Evolutionary conservation across 53 echinoderm and acorn worm species (phyloP), one percentile per base, ranked within the genome.

Genomic region (Apostichopus leukothele): DNA sequence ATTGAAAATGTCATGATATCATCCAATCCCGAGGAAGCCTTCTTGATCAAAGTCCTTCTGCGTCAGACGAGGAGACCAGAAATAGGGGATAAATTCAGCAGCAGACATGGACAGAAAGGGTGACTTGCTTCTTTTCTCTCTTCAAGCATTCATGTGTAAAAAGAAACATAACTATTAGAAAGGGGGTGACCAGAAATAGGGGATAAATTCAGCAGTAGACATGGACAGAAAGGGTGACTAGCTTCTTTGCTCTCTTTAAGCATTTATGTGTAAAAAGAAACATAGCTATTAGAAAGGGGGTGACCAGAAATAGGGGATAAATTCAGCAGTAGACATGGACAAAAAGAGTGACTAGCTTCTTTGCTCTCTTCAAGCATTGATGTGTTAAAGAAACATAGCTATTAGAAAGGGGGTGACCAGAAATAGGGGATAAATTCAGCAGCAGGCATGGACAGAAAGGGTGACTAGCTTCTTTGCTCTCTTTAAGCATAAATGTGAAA

Each of bases 1-100:
- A 99, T 99, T 89, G 99, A 99, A 89, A 99, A 99, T 91, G 99
- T 99, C 10, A 83, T 99, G 92, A 94, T 99, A 2, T 94, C 96
- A 19, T 96, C 99, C n/a, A 96, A 99, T 79, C 95, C 95, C 4
- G 99, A 99, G 63, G 96, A 99, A 71, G 96, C 96, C 18, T 99
- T 94, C 88, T 87, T 99, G 53, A 96, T 99, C 92, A 99, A 99
- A 78, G 95, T 99, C 26, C 76, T 99, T 10, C 93, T 99, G 8
- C 89, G 99, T 60, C 99, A 99, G 90, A 98, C 99, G 18, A 93
- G 99, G 73, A 84, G 93, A 78, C 99, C 99, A 26, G 99, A 99
- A 91, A 96, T 99, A 86, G 99, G 99, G 55, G 99, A 96, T 60
- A 96, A 99, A 75, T 99, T 99, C 89, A 99, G 99, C 85, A 99